phyloP scores from a whole-genome alignment of 2,888 invertebrate genomes.

The Drosophila meridionalis region DNA sequence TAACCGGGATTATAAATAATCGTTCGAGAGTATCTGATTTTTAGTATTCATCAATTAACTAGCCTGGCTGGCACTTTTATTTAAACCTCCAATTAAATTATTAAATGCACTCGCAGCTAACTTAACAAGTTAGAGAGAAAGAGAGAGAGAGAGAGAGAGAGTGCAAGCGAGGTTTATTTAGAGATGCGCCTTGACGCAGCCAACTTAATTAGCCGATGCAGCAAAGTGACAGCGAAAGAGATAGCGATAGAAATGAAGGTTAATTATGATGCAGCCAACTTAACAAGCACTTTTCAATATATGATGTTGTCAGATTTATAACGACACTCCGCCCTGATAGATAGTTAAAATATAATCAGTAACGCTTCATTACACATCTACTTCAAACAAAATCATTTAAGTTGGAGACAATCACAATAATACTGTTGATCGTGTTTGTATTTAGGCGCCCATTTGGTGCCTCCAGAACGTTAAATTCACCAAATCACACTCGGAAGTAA shows the following conservation, averaged over 20 bases:
- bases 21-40: background rate
- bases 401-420: too few relatives aligned
- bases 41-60: background rate
- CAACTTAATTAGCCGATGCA: background rate
- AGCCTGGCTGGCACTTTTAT: background rate
- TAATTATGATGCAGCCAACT: too few relatives aligned
- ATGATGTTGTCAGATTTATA: background rate
- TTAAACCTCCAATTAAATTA: background rate
- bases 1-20: background rate
- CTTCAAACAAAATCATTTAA: too few relatives aligned
- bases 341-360: background rate
- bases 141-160: background rate
- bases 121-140: too few relatives aligned
- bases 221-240: too few relatives aligned
- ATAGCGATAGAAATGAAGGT: background rate
- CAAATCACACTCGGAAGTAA: too few relatives aligned
- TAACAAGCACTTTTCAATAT: background rate
- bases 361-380: too few relatives aligned
- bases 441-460: too few relatives aligned
- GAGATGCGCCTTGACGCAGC: background rate
- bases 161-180: background rate
- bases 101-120: background rate
- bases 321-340: background rate
- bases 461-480: too few relatives aligned
- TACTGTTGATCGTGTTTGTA: too few relatives aligned